A percentile compares a stretch with the other conserved stretches of the same genome.
These are phyloP conservation scores for Pelodiscus sinensis DNA, from an alignment of 2,113 vertebrate genomes.

Conservation along the genomic window DNA sequence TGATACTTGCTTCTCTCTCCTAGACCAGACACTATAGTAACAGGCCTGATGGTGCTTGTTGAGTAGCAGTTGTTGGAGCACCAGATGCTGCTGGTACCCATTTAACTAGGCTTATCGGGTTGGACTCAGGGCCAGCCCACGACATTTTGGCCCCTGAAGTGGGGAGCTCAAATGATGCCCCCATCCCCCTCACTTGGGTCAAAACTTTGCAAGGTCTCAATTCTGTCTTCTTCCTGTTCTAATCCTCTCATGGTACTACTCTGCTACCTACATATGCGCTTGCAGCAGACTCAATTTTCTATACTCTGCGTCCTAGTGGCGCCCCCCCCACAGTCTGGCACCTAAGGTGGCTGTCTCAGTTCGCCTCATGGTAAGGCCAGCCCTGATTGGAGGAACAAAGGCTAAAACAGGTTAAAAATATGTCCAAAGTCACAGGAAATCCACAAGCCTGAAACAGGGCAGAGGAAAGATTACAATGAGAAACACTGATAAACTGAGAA, in stretches of 20 bases:
- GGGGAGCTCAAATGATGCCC: too few species aligned
- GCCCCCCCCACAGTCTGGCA: too few species aligned
- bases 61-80: background rate
- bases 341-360: too few species aligned
- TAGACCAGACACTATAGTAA: background rate
- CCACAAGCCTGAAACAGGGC: background rate
- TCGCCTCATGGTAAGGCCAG: background rate
- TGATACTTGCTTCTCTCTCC: background rate
- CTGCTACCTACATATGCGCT: too few species aligned
- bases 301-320: too few species aligned
- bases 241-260: too few species aligned
- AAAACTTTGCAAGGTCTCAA: too few species aligned
- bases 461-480: background rate
- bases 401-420: slow-evolving; percentile 16
- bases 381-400: background rate
- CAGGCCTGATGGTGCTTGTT: background rate
- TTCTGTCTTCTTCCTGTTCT: too few species aligned
- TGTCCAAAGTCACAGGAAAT: slow-evolving; percentile 21
- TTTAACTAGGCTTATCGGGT: slow-evolving; percentile 40
- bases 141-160: too few species aligned
- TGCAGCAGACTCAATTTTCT: too few species aligned
- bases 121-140: too few species aligned
- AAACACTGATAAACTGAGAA: slow-evolving; percentile 46
- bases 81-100: slow-evolving; percentile 16
- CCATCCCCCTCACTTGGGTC: too few species aligned